Base-by-base conservation (phyloP, 1,140 invertebrate species). In the Neodiprion pinetum region DNA sequence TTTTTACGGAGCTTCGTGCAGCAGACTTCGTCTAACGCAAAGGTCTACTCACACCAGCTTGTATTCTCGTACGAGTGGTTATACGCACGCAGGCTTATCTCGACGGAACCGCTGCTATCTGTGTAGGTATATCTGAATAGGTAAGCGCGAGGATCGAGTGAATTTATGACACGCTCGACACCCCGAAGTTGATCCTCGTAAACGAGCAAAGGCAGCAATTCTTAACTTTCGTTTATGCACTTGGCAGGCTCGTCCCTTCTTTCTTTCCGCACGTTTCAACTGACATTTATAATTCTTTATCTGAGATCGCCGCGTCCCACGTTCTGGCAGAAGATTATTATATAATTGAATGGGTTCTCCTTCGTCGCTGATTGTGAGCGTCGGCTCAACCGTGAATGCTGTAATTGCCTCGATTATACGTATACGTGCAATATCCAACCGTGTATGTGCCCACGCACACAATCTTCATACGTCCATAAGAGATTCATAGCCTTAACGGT, bases 231-330 rank as follows among this genome's bases (percentile, higher is more conserved):
- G n/a, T 61, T 61, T 40, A 40, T 17, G 53, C 53, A 17, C 11
- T 61, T 61, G 53, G 53, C 53, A 61, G 11, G 53, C 53, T 61
- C 5, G 53, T 17, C 11, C n/a, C 53, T 61, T 40, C 53, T 61
- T 61, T 61, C 28, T 40, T 40, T 17, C 8, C 53, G 11, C 53
- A 17, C 53, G 53, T 12, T 61, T 14, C 11, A 17, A 17, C 53
- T 61, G 53, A 61, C 53, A 61, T 61, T 61, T 61, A 61, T 11
- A 61, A 61, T 61, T 61, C 53, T 61, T 61, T 61, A 61, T 61
- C 53, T 61, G 11, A 17, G 11, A 61, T 61, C 53, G 53, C 11
- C 53, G 11, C 53, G 53, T 61, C 53, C 53, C 53, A 61, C 53
- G 53, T 61, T 61, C 53, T 17, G 53, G n/a, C 53, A 61, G 53